Conservation (phyloP, 2,797 vertebrate genomes). For the Periparus ater region DNA sequence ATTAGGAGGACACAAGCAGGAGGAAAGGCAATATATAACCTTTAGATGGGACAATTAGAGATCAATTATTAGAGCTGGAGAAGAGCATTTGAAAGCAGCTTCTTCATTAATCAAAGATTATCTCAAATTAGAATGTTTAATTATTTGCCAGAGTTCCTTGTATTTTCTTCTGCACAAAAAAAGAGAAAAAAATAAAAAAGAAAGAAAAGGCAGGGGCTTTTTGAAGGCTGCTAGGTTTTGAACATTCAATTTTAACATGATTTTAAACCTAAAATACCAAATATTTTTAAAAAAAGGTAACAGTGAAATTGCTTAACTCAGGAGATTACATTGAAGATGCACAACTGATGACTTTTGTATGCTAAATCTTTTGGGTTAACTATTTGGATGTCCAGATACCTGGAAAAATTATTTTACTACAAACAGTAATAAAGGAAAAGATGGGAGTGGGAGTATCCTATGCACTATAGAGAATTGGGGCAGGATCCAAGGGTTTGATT, state of each 20-base stretch:
- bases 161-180: neutral
- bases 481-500: neutral
- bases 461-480: too few species aligned
- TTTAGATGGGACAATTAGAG: conserved; percentile 65
- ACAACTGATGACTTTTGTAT: neutral
- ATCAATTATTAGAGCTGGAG: conserved; percentile 61
- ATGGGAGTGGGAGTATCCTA: neutral
- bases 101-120: conserved; percentile 67
- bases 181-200: too few species aligned
- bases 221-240: neutral
- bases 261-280: neutral
- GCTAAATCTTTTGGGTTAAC: neutral
- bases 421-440: neutral
- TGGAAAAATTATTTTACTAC: neutral
- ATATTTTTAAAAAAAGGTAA: neutral
- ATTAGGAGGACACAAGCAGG: conserved; percentile 60
- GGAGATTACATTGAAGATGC: neutral
- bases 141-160: conserved; percentile 38
- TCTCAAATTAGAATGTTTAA: conserved; percentile 65
- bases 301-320: neutral
- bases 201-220: neutral
- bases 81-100: conserved; percentile 33
- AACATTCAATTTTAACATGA: neutral
- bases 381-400: neutral
- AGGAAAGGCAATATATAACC: conserved; percentile 70